Evolutionary conservation across 2,113 vertebrate genomes (phyloP), one percentile per base, ranked within the genome.

Genomic region (Eolophus roseicapilla): DNA sequence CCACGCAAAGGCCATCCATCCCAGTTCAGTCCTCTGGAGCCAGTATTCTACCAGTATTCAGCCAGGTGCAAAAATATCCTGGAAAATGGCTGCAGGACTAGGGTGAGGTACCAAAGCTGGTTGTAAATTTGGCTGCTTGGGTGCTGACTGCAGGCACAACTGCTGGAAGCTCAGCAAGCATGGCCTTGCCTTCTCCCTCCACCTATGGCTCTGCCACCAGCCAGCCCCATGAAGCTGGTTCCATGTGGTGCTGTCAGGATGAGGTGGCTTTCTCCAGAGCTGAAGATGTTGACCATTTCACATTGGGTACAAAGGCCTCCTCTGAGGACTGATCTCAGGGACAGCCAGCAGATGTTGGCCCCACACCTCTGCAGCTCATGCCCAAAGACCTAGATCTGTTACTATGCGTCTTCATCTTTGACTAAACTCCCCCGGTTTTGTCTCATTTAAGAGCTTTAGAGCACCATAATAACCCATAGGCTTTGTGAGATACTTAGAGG

Each of bases 1-100:
- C 20, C 1, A 39, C 1, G 0, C 25, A 18, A 7, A 13, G 39
- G n/a, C 29, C 1, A 1, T 20, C 8, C 3, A 0, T 20, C n/a
- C 68, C 17, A 3, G 3, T 4, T 18, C 2, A 0, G 19, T 19
- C 19, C 17, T 8, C 47, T 25, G 49, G 11, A 24, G 11, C 8
- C 6, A 2, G 23, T 7, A 8, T n/a, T 39, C 50, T 25, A 6
- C 17, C 13, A n/a, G 28, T 13, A 4, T 10, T 29, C 3, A 2
- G 13, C 41, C 13, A 35, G 57, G 13, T 23, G 33, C 10, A 25
- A 46, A 62, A 21, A 3, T 3, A 3, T 4, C 31, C 46, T 31
- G 21, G 46, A 15, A 62, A 59, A 52, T 3, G 5, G 37, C 33
- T 39, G 9, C 43, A 7, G 49, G 0, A 0, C 41, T 15, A 81